Percentiles rank a stretch among this genome's conserved stretches.
phyloP scores from a whole-genome alignment of 2,113 vertebrate genomes.

The Apus apus region DNA sequence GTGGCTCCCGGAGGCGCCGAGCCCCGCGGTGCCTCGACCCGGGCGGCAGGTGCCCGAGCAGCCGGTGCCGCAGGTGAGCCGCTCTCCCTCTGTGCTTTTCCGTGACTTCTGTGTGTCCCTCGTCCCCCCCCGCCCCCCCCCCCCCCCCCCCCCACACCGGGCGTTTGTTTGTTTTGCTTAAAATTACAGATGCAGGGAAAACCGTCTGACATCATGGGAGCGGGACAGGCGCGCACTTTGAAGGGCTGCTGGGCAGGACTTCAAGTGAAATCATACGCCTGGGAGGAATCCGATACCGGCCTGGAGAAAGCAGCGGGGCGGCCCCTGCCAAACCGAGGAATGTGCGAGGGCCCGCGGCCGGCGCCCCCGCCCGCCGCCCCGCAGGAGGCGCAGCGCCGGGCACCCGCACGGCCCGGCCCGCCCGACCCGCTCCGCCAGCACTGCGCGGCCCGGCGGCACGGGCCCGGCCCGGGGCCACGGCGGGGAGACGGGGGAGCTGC shows the following conservation, averaged over 20 bases:
- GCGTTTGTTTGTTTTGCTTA: constrained; percentile 79
- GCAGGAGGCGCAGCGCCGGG: neutral
- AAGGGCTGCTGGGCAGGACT: constrained; percentile 84
- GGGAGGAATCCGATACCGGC: constrained; percentile 82
- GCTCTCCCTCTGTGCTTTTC: constrained; percentile 1
- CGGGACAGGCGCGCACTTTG: constrained; percentile 79
- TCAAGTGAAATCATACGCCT: constrained; percentile 86
- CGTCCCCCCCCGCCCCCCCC: neutral
- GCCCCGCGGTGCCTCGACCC: neutral
- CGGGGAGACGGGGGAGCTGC: neutral
- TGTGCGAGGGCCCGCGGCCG: constrained; percentile 74
- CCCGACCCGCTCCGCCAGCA: neutral
- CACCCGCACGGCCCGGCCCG: neutral
- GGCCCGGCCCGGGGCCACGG: neutral
- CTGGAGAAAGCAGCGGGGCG: constrained; percentile 80
- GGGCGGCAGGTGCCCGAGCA: neutral
- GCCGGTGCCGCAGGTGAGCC: constrained; percentile 66
- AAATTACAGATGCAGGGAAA: constrained; percentile 84
- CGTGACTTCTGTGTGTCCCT: constrained; percentile 21
- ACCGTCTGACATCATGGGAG: constrained; percentile 84
- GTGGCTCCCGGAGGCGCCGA: neutral
- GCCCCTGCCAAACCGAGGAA: constrained; percentile 81
- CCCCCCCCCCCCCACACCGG: neutral
- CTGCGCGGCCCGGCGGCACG: neutral
- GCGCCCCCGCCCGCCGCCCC: constrained; percentile 51